Base-by-base conservation (phyloP, 2,113 vertebrate genomes). In the Paracanthobrama guichenoti region DNA sequence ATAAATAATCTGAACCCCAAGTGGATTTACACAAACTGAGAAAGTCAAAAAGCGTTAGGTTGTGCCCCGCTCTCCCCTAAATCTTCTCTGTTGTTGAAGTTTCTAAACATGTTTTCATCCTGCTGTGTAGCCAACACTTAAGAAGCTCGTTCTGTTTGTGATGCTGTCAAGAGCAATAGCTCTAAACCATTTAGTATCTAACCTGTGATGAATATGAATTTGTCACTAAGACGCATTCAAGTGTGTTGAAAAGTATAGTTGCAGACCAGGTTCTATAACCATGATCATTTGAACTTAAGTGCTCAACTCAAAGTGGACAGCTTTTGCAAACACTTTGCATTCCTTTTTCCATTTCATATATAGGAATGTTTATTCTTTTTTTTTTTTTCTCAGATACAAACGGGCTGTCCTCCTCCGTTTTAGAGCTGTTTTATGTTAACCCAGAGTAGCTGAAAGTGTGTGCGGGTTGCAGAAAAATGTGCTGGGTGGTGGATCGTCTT, bases 401-500 rank as follows among this genome's bases (percentile, higher is more conserved):
- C 14, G 11, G 11, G 3, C 5, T 46, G 42, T 24, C 20, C 48
- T 80, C n/a, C 72, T 81, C 42, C 85, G 62, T 72, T 66, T 83
- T 77, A 69, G 87, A 88, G 82, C 72, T 26, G 24, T 83, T 87
- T 69, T 89, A 82, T 69, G 82, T 84, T 18, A 79, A 90, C 87
- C 85, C 10, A 24, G 83, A 86, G 71, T 78, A 80, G 84, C 64
- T 55, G 66, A 66, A 76, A 35, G 59, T 87, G 85, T 84, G 48
- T 74, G 64, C 84, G 57, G 18, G 31, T 31, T 69, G 78, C 78
- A 69, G 46, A 62, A 44, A 31, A 55, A 14, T n/a, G 35, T 76
- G 69, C n/a, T 88, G 59, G 53, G 84, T 48, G 76, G 88, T 86
- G 88, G 89, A 88, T 85, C 85, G 84, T 87, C 89, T 84, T 74